Evolutionary conservation across 2,797 vertebrate species (phyloP), one percentile per base, ranked within the genome.

Genomic region (Gila robusta): DNA sequence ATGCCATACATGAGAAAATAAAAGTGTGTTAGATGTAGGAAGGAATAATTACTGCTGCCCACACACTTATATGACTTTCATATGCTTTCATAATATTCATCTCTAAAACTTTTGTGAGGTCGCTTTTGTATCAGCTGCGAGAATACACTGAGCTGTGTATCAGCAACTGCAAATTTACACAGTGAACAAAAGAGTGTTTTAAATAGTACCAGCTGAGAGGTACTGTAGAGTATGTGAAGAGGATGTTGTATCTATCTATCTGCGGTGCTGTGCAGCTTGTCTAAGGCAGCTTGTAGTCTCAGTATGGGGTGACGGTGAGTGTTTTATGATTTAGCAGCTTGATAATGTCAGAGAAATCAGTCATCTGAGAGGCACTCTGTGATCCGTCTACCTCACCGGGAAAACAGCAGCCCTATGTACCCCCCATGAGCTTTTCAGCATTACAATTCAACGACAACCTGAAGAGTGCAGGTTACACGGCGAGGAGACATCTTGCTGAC

Each of bases 371-470:
- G 87, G 88, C 74, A 37, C 87, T 82, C 23, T 85, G 88, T 90
- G 85, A 91, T 92, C 89, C 89, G 90, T 91, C 94, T 93, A 84
- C 89, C 90, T 91, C 89, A 84, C 47, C 2, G 80, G 67, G 88
- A 78, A 69, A 87, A 88, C 90, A 90, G 91, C 89, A 89, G 82
- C 90, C 49, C 26, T 12, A 21, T 2, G 17, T 23, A 64, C 32
- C 56, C 56, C 39, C 73, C 41, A 37, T 47, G 71, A 69, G 81
- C 76, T 70, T 56, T 56, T 41, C 21, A 16, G 77, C 32, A 52
- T 83, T 67, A 80, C 52, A 72, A 80, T 78, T 80, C 86, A 52
- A 41, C 21, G 49, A 81, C 83, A 88, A 69, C 26, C 69, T 70
- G 76, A 82, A 64, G 83, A 85, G 23, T 3, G 32, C 9, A 1